Base-by-base conservation (phyloP, 2,888 invertebrate species). In the Yponomeuta malinellus region DNA sequence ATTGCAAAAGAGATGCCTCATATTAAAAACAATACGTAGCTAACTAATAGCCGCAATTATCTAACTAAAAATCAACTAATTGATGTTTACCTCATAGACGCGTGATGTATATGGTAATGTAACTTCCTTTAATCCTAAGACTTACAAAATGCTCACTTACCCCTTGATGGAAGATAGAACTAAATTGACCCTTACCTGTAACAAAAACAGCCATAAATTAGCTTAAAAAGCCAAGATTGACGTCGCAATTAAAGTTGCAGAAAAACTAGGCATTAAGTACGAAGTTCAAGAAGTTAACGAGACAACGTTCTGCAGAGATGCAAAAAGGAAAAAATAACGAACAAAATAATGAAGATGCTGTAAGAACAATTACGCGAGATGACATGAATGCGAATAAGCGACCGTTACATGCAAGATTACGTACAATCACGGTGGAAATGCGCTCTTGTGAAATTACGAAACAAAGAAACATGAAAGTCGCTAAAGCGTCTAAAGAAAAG, bases 11-110 rank as follows among this genome's bases (percentile, higher is more conserved):
- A 82, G 79, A 82, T 81, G 80, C 82, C 65, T 87, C 88, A 86
- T 90, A 90, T 89, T 89, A 88, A 90, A 91, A 90, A 91, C 90
- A 71, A 71, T 90, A 90, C 86, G 85, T 77, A 78, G 77, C 83
- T 85, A 88, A 86, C 87, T 88, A 86, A 89, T 90, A 86, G 84
- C 81, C 79, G 81, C 82, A 84, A 88, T 90, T 89, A 91, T 90
- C 89, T 87, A 82, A 84, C 80, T 83, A 77, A 83, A 87, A 90
- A 71, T 90, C 91, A 83, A 81, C 82, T 91, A 92, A 92, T 90
- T 91, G 89, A 82, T 83, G 87, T 89, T 90, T 86, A 85, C 88
- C 79, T 83, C 88, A 89, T 79, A 79, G 79, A 78, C 78, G 77
- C 78, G 78, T 71, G 72, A 71, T 72, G 70, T n/a, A 31, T 69